Conservation (phyloP, 2,888 invertebrate genomes). For the Shargacucullia verbasci region DNA sequence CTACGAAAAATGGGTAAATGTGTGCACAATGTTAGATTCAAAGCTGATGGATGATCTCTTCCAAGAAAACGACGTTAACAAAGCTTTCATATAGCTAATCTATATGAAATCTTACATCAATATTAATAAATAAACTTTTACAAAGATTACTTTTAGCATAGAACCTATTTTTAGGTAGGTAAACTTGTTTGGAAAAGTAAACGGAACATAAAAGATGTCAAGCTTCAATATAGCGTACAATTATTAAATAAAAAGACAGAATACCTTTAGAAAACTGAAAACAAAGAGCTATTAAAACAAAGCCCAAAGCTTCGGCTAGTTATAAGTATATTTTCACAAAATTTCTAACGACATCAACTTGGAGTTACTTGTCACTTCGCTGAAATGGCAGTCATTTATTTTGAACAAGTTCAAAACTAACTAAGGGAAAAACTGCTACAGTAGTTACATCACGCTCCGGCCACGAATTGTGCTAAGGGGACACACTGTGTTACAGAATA, state of each 20-base stretch:
- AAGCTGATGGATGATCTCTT: conserved; percentile 13
- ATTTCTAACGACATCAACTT: conserved; percentile 73
- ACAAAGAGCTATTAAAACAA: conserved; percentile 65
- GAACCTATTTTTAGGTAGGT: too few relatives aligned
- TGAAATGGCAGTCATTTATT: conserved; percentile 80
- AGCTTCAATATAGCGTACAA: conserved; percentile 47
- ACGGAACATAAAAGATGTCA: conserved; percentile 25
- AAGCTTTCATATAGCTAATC: background rate
- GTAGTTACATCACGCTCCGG: conserved; percentile 73
- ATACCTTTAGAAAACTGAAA: conserved; percentile 54
- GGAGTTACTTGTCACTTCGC: conserved; percentile 74
- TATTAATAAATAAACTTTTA: background rate
- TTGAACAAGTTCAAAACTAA: conserved; percentile 78
- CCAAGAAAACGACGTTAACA: background rate
- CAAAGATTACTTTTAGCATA: background rate
- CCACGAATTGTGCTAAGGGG: conserved; percentile 46
- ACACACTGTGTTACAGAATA: conserved; percentile 44
- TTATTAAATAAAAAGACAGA: conserved; percentile 55
- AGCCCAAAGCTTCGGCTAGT: conserved; percentile 56
- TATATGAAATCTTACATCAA: background rate
- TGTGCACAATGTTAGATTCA: conserved; percentile 11
- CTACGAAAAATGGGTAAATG: conserved; percentile 11
- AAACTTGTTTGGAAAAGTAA: conserved; percentile 22
- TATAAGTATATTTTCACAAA: conserved; percentile 64
- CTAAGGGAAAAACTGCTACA: conserved; percentile 74